These are phyloP conservation scores for Clarias fuscus DNA, from an alignment of 2,797 vertebrate genomes.

Conservation along the genomic window DNA sequence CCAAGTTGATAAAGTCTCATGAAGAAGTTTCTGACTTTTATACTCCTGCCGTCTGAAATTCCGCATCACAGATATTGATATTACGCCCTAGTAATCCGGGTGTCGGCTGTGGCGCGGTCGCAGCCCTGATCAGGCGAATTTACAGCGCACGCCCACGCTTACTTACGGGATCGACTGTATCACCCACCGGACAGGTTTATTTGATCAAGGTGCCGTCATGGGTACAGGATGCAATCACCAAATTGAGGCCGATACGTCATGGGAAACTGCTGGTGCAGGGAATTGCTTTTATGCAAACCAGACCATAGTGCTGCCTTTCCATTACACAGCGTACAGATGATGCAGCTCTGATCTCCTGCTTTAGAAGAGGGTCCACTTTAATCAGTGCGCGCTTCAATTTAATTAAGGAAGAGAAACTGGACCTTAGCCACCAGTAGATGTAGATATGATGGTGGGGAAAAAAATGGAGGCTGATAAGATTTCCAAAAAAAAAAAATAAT, in stretches of 20 bases:
- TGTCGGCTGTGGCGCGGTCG: not conserved
- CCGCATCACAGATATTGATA: not conserved
- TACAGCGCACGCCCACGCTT: not conserved
- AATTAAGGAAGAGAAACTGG: slow-evolving; percentile 42
- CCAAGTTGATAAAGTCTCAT: not conserved
- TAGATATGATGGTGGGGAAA: not conserved
- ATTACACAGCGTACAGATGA: slow-evolving; percentile 35
- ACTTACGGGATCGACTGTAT: slow-evolving; percentile 21
- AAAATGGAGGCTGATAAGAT: not conserved
- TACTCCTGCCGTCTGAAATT: not conserved
- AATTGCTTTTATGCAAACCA: slow-evolving; percentile 36
- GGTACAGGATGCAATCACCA: slow-evolving; percentile 49
- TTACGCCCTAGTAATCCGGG: not conserved
- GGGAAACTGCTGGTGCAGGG: slow-evolving; percentile 19
- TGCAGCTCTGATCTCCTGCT: slow-evolving; percentile 35
- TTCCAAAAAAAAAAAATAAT: not conserved
- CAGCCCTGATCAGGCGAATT: not conserved
- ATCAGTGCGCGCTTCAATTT: slow-evolving; percentile 51
- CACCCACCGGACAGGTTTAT: slow-evolving; percentile 44
- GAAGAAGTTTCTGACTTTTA: not conserved
- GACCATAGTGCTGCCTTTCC: slow-evolving; percentile 21
- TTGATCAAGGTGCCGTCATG: slow-evolving; percentile 44
- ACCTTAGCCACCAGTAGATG: slow-evolving; percentile 21
- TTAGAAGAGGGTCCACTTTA: slow-evolving; percentile 45
- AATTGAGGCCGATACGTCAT: slow-evolving; percentile 44